A percentile compares a stretch with the other conserved stretches of the same genome.
phyloP scores from a whole-genome alignment of 2,888 invertebrate species.

The Brenthis ino region DNA sequence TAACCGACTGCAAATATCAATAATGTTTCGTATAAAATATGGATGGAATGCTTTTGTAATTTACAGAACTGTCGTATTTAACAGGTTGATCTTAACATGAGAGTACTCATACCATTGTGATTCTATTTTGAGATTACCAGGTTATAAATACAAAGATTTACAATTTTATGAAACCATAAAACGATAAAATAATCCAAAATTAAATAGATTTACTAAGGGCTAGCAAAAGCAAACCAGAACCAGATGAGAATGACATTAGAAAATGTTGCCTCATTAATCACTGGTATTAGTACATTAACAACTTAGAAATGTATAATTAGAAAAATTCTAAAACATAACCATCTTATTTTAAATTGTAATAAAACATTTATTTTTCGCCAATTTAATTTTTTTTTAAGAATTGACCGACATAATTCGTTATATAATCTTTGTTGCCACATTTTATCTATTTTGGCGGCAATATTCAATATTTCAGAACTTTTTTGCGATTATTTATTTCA shows the following conservation, averaged over 20 bases:
- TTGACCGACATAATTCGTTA: too few relatives aligned
- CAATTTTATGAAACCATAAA: conserved; percentile 50
- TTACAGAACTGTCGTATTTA: conserved; percentile 7
- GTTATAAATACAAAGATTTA: conserved; percentile 44
- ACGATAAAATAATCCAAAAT: conserved; percentile 60
- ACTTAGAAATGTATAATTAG: background rate
- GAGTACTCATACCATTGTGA: conserved; percentile 59
- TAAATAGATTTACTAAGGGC: conserved; percentile 50
- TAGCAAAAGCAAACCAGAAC: conserved; percentile 45
- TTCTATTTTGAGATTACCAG: conserved; percentile 45
- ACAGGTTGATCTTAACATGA: conserved; percentile 19
- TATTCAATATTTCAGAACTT: background rate
- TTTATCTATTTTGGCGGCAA: conserved; percentile 11
- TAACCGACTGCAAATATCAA: conserved; percentile 86
- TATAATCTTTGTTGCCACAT: background rate
- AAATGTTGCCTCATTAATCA: conserved; percentile 28
- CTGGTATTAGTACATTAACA: background rate
- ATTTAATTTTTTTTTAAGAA: too few relatives aligned
- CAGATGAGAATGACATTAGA: conserved; percentile 64
- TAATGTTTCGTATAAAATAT: conserved; percentile 33
- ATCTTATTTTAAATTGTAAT: too few relatives aligned
- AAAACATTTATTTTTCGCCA: too few relatives aligned
- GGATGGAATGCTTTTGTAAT: conserved; percentile 38
- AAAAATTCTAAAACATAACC: background rate
- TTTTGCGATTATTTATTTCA: background rate